Conservation (phyloP, 2,888 invertebrate genomes). For the Sminthurinus aureus region DNA sequence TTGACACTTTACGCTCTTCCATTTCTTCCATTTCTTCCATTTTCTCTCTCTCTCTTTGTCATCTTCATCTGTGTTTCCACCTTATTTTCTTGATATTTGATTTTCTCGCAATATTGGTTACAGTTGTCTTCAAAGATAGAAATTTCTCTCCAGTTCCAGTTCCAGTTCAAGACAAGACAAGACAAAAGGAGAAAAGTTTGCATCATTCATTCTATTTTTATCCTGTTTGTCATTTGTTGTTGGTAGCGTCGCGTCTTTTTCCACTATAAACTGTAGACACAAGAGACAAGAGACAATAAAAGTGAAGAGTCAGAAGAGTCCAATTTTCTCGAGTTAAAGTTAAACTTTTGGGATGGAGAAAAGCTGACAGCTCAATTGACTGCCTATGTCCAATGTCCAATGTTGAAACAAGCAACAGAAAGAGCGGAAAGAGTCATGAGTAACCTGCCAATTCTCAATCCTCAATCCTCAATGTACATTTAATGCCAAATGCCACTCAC, state of each 20-base stretch:
- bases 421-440: slow-evolving; percentile 27
- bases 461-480: too few relatives aligned
- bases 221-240: not conserved
- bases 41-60: slow-evolving; percentile 7
- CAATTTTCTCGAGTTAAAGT: slow-evolving; percentile 19
- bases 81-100: too few relatives aligned
- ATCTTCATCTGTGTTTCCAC: not conserved
- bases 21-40: not conserved
- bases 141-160: not conserved
- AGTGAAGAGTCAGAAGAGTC: slow-evolving; percentile 21
- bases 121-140: not conserved
- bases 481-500: slow-evolving; percentile 41
- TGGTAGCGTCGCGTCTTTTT: too few relatives aligned
- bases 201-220: not conserved
- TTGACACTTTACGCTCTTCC: not conserved
- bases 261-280: slow-evolving; percentile 29
- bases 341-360: slow-evolving; percentile 5
- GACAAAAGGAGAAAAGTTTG: not conserved
- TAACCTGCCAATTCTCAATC: slow-evolving; percentile 2
- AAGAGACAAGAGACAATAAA: not conserved
- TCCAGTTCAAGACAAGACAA: not conserved
- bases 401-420: slow-evolving; percentile 23
- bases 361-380: not conserved
- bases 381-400: too few relatives aligned
- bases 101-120: too few relatives aligned